Conservation (phyloP, 2,113 vertebrate species). For the Macrotus californicus region DNA sequence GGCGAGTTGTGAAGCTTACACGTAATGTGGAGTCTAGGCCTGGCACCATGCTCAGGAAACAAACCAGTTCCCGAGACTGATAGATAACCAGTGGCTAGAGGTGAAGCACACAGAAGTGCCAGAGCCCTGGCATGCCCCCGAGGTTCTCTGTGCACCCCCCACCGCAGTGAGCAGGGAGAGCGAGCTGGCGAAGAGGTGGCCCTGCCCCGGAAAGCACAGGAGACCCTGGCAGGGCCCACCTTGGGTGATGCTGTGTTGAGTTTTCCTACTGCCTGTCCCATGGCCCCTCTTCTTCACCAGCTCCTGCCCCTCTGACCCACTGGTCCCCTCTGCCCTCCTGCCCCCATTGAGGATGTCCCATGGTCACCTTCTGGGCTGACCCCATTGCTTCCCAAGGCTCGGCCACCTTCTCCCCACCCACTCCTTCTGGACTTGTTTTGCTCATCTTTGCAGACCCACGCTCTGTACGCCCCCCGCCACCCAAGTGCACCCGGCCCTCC, state of each 20-base stretch:
- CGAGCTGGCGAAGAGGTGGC: neutral
- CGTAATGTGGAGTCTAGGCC: neutral
- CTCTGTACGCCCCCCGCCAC: neutral
- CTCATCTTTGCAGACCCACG: too few relatives aligned
- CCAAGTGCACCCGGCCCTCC: neutral
- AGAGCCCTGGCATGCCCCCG: neutral
- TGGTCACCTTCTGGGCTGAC: neutral
- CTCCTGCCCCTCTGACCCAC: neutral
- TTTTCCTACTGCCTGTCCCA: neutral
- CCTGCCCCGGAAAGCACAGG: neutral
- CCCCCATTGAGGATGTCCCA: too few relatives aligned
- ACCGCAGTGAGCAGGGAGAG: neutral
- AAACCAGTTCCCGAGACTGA: neutral
- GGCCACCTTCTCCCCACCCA: neutral
- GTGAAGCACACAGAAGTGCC: neutral
- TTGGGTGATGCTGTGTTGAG: neutral
- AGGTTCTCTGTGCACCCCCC: neutral
- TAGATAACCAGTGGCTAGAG: neutral
- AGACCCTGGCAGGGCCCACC: neutral
- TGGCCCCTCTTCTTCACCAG: neutral
- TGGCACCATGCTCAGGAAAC: neutral
- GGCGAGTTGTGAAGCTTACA: neutral
- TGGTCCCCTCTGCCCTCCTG: too few relatives aligned
- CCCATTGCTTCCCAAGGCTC: neutral
- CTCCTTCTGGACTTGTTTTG: neutral